Base-by-base conservation (phyloP, 2,113 vertebrate genomes). In the Balaenoptera acutorostrata region DNA sequence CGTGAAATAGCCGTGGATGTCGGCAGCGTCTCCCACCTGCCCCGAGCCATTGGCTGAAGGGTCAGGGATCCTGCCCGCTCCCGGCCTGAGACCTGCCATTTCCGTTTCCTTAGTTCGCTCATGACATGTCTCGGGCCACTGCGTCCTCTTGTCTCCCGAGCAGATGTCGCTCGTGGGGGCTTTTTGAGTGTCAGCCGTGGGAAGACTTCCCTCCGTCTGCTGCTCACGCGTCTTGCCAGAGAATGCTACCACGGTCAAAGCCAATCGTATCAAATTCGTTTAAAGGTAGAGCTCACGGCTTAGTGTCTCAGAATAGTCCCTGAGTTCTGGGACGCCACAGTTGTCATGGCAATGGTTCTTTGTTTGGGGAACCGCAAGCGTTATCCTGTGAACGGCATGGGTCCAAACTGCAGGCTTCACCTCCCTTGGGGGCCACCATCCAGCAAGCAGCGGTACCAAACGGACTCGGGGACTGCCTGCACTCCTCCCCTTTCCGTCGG, bases 51-150 rank as follows among this genome's bases (percentile, higher is more conserved):
- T 12, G 74, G 18, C 78, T 2, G 21, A 20, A 64, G 68, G 55
- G 44, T 2, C 2, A 8, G 23, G n/a, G n/a, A 11, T 63, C 36
- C 59, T 3, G n/a, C 21, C 39, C 2, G 2, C 33, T 29, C 55
- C 17, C 0, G 6, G 86, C 90, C 63, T 7, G 18, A 23, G 0
- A 25, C 4, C 81, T 1, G 25, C 46, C 46, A 0, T 49, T 13
- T 29, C 41, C 1, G 0, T 39, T 17, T 23, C 39, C 18, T 21
- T 12, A 12, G 2, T 52, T 25, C 2, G 9, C 49, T 33, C 36
- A 0, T 36, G 7, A 3, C 6, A 11, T 17, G 29, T 21, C 8
- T 25, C 3, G 12, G 3, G 14, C 39, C 2, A 0, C 6, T 0
- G n/a, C 2, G 5, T 59, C 29, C 31, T 0, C 12, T 44, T 9